Conservation (phyloP, 2,797 vertebrate species). For the Tangara arthus region DNA sequence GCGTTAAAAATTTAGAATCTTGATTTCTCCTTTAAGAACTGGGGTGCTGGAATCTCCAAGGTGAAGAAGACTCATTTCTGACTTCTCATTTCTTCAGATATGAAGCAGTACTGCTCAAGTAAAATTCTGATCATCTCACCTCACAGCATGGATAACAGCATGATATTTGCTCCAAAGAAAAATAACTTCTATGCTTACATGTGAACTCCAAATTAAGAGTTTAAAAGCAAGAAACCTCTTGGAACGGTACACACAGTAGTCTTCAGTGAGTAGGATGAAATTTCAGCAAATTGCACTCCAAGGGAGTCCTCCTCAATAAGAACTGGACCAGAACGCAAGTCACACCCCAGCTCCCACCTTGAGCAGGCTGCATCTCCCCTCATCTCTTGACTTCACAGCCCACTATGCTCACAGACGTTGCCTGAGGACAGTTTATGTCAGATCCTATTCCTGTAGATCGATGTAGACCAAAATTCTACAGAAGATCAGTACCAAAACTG, state of each 20-base stretch:
- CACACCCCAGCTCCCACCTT: neutral
- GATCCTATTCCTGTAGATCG: neutral
- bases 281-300: neutral
- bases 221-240: neutral
- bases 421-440: neutral
- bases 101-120: neutral
- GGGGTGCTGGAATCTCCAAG: neutral
- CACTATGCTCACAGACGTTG: neutral
- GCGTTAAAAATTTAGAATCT: neutral
- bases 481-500: neutral
- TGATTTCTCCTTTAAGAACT: constrained; percentile 21
- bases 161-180: neutral
- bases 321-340: neutral
- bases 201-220: neutral
- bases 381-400: neutral
- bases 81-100: constrained; percentile 13
- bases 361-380: neutral
- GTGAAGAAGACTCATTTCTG: constrained; percentile 5
- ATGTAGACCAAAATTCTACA: neutral
- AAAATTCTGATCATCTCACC: neutral
- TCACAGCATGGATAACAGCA: neutral
- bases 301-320: neutral
- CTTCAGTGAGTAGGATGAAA: neutral
- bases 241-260: neutral
- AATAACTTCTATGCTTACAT: neutral